Percentiles rank a stretch among this genome's conserved stretches.
Evolutionary conservation across 2,888 invertebrate species (phyloP).

Genomic region (Diarsia mendica): DNA sequence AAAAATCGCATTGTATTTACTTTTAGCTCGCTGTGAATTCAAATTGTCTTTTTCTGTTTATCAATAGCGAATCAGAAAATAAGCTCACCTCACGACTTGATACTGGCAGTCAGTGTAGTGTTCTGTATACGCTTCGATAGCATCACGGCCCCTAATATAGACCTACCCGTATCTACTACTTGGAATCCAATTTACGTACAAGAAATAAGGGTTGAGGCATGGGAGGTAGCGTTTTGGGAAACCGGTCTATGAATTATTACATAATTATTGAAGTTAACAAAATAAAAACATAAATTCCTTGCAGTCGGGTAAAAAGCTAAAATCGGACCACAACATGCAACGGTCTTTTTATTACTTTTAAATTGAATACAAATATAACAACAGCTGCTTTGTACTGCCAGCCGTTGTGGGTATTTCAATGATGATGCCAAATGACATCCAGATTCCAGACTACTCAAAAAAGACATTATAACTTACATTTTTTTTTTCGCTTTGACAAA

Average conservation of each 20-base stretch:
- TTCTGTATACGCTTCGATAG: constrained; percentile 74
- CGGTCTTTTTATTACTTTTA: no score
- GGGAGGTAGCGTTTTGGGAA: constrained; percentile 56
- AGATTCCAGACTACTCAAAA: no score
- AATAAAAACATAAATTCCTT: no score
- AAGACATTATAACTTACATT: no score
- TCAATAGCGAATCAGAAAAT: constrained; percentile 63
- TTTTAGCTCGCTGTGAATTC: constrained; percentile 43
- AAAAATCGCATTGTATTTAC: constrained; percentile 46
- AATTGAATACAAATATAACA: no score
- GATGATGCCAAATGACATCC: no score
- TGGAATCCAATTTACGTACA: constrained; percentile 88
- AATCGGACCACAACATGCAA: neutral
- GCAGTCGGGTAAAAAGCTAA: no score
- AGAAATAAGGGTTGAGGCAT: constrained; percentile 66
- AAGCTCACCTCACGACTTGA: constrained; percentile 64
- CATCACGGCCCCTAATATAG: constrained; percentile 83
- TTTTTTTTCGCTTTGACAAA: no score
- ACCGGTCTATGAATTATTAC: neutral
- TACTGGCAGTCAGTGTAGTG: constrained; percentile 52
- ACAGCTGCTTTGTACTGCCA: no score
- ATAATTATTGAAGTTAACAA: no score
- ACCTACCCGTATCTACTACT: constrained; percentile 84
- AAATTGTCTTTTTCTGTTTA: constrained; percentile 59
- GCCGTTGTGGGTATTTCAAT: no score